Conservation (phyloP, 2,113 vertebrate genomes). For the Sphyrna mokarran region DNA sequence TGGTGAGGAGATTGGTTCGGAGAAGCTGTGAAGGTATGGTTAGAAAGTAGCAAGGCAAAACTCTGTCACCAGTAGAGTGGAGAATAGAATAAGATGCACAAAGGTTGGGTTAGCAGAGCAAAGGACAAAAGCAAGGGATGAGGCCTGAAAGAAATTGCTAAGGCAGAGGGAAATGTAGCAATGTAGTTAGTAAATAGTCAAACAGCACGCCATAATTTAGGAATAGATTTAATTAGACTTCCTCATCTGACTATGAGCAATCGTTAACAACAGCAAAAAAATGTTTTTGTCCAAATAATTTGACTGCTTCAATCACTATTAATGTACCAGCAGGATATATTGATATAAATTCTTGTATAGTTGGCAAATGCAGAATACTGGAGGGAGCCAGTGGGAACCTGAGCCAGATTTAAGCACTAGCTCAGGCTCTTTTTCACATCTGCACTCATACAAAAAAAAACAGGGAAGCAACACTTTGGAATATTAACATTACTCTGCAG, state of each 20-base stretch:
- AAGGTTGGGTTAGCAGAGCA: not conserved
- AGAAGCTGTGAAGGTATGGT: not conserved
- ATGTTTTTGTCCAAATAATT: not conserved
- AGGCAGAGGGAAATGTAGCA: not conserved
- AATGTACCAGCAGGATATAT: not conserved
- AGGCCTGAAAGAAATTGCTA: not conserved
- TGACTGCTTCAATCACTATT: not conserved
- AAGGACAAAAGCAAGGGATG: not conserved
- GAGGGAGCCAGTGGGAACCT: not conserved
- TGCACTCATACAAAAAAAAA: not conserved
- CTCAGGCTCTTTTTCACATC: slow-evolving; percentile 8
- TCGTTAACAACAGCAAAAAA: not conserved
- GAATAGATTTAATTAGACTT: not conserved
- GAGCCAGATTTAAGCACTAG: slow-evolving; percentile 10
- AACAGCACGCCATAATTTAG: not conserved
- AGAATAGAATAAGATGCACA: too few species aligned
- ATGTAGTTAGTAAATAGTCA: not conserved
- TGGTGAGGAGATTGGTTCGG: not conserved
- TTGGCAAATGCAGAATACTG: not conserved
- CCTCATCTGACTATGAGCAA: not conserved
- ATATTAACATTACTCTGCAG: not conserved
- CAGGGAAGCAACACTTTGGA: not conserved
- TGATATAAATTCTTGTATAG: not conserved
- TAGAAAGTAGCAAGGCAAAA: not conserved
- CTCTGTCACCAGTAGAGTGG: not conserved